Evolutionary conservation across 2,113 vertebrate species (phyloP), one percentile per base, ranked within the genome.

Genomic region (Gymnarchus niloticus): DNA sequence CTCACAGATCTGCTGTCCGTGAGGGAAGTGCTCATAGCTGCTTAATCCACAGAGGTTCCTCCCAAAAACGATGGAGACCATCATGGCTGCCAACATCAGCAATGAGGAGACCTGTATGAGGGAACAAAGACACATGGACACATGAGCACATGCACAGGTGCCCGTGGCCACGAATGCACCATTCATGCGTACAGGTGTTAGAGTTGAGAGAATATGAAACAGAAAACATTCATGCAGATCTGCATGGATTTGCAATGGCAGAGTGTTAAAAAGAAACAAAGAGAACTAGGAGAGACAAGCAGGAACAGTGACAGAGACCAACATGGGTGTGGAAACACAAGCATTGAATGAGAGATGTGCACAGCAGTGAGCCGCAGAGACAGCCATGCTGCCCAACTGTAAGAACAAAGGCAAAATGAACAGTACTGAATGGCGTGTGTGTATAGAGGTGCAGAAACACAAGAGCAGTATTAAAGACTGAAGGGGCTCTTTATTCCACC

Each of bases 1-100:
- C 90, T 91, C 23, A 91, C 90, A 88, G 37, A 87, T 37, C 48
- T 46, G 78, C 46, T 87, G 85, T 21, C 85, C 49, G 5, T 28
- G 73, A 52, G 83, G 23, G 25, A 51, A 77, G 25, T 84, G 87
- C 25, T 80, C 48, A 2, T 83, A 83, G 56, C 51, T 19, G n/a
- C 57, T 23, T 10, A 88, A 44, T 25, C 46, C 25, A 48, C 76
- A 44, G 3, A 85, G 65, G 17, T 87, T 49, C 46, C 87, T 88
- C 44, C 76, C 85, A 48, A n/a, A 10, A 14, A 88, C 49, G 49
- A 84, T 44, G n/a, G 33, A 54, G 4, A 52, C 1, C 7, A 65
- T n/a, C 44, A 86, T 48, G 82, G 77, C 85, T 10, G 73, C 85
- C 48, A 80, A 49, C 28, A 87, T 86, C 85, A 91, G 44, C 61